Evolutionary conservation across 2,113 vertebrate species (phyloP).

Genomic region (Charina bottae): DNA sequence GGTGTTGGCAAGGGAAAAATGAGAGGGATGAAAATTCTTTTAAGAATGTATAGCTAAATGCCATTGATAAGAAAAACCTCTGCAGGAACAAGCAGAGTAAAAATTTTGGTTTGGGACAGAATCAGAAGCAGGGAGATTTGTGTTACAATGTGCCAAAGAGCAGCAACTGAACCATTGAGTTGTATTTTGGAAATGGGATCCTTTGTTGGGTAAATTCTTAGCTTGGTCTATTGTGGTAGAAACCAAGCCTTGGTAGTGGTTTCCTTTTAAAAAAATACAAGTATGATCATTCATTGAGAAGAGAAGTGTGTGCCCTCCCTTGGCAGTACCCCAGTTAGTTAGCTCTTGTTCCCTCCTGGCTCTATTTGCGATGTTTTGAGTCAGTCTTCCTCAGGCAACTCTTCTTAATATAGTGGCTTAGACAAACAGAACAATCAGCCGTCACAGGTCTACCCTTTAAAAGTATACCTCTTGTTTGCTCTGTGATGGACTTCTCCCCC

Average conservation of each 20-base stretch:
- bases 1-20: not conserved
- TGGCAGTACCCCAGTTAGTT: not conserved
- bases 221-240: not conserved
- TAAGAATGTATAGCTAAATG: not conserved
- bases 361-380: not conserved
- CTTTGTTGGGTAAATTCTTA: not conserved
- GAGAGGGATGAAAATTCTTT: not conserved
- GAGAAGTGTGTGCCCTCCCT: fast-evolving
- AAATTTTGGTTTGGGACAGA: not conserved
- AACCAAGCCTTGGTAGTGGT: fast-evolving
- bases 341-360: fast-evolving
- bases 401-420: not conserved
- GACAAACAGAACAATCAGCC: not conserved
- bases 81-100: not conserved
- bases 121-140: not conserved
- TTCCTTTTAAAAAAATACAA: not conserved
- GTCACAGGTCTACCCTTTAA: not conserved
- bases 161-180: not conserved
- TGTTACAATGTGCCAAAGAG: not conserved
- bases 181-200: not conserved
- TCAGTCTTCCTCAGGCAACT: not conserved
- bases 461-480: not conserved
- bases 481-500: too few relatives aligned
- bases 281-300: not conserved
- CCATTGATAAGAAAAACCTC: not conserved